Percentiles rank a stretch among this genome's conserved stretches.
phyloP scores from a whole-genome alignment of 2,113 vertebrate genomes.

The Triplophysa tibetana region DNA sequence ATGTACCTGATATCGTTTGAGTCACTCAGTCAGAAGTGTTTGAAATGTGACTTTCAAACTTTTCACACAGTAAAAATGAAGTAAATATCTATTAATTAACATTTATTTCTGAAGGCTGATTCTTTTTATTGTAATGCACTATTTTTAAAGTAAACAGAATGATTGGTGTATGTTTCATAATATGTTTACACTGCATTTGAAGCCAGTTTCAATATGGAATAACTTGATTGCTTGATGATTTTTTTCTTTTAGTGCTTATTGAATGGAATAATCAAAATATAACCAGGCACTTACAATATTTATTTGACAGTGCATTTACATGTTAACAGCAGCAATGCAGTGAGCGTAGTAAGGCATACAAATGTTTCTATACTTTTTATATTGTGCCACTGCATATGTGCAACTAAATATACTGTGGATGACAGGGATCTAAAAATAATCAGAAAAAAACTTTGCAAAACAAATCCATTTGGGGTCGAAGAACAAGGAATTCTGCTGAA shows the following conservation, averaged over 20 bases:
- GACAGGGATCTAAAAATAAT: background rate
- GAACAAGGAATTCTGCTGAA: conserved; percentile 87
- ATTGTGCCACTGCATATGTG: background rate
- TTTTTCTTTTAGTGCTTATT: background rate
- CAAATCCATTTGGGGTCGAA: conserved; percentile 71
- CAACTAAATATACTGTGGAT: background rate
- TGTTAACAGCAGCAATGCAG: background rate
- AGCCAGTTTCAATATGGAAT: background rate
- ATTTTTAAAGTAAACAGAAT: too few species aligned
- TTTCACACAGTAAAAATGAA: background rate
- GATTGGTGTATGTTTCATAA: too few species aligned
- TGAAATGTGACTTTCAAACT: background rate
- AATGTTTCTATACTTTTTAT: background rate
- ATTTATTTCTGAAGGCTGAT: too few species aligned
- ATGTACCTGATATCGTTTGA: background rate
- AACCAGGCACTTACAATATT: background rate
- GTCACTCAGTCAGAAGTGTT: background rate
- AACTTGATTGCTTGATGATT: background rate
- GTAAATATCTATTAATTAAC: too few species aligned
- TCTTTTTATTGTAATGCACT: too few species aligned
- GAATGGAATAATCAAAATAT: background rate
- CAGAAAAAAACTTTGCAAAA: background rate
- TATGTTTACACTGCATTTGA: background rate
- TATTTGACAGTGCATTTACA: background rate
- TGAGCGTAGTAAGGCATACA: conserved; percentile 10